These are phyloP conservation scores for Sebastes schlegelii DNA, from an alignment of 2,113 vertebrate species.

Conservation along the genomic window DNA sequence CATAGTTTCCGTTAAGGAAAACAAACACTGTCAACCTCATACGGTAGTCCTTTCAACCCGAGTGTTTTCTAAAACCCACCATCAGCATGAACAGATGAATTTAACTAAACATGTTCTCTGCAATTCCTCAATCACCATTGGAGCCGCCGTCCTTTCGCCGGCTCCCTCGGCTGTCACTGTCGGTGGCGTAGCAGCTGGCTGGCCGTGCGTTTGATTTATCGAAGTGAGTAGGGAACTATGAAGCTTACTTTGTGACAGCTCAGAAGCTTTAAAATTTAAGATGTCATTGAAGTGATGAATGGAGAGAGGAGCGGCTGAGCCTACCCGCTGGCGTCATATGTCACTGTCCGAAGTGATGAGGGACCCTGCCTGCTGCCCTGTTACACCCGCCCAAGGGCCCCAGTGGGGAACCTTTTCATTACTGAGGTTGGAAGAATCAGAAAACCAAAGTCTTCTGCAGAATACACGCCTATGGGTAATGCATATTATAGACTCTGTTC, in stretches of 20 bases:
- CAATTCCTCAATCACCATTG: conserved; percentile 50
- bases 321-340: conserved; percentile 70
- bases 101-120: conserved; percentile 7
- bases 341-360: conserved; percentile 83
- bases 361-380: conserved; percentile 45
- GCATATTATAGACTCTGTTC: conserved; percentile 14
- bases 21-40: neutral
- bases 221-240: conserved; percentile 76
- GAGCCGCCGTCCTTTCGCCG: conserved; percentile 8
- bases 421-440: conserved; percentile 12
- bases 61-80: conserved; percentile 9
- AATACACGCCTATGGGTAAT: neutral
- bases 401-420: conserved; percentile 24
- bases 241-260: conserved; percentile 82
- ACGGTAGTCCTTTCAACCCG: neutral
- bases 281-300: conserved; percentile 83
- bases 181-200: conserved; percentile 50
- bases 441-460: conserved; percentile 16
- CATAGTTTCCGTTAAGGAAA: neutral
- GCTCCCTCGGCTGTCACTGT: conserved; percentile 39
- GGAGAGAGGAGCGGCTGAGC: conserved; percentile 67
- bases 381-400: conserved; percentile 25
- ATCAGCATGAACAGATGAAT: neutral
- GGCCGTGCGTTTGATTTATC: conserved; percentile 76
- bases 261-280: conserved; percentile 80